Evolutionary conservation across 2,113 vertebrate genomes (phyloP).

Genomic region (Dermatemys mawii): DNA sequence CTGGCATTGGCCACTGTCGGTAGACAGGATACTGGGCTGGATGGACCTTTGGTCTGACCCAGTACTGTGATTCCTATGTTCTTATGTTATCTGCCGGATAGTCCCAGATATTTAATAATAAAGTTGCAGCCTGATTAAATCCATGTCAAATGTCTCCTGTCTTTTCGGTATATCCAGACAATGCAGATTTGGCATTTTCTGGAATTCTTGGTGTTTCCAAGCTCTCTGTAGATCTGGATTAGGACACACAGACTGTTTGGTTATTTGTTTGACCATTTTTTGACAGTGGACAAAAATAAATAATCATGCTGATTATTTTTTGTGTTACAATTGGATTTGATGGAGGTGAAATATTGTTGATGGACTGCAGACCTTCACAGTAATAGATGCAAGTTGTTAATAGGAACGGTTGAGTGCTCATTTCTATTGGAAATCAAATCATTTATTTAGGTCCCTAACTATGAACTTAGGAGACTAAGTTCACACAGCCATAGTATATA

Average conservation of each 20-base stretch:
- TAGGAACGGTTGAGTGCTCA: not conserved
- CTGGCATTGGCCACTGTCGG: no score
- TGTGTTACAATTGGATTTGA: not conserved
- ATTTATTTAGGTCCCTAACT: not conserved
- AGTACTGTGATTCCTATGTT: no score
- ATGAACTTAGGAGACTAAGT: not conserved
- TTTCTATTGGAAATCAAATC: not conserved
- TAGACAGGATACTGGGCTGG: no score
- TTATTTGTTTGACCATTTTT: not conserved
- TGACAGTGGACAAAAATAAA: not conserved
- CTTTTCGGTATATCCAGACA: not conserved
- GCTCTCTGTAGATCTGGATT: not conserved
- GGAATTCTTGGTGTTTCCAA: not conserved
- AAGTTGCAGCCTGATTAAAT: no score
- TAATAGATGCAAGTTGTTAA: not conserved
- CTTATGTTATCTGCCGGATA: no score
- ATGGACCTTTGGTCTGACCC: no score
- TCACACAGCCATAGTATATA: not conserved
- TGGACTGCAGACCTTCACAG: not conserved
- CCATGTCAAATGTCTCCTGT: no score
- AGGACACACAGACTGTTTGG: not conserved
- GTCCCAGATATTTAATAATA: no score
- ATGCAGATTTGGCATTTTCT: not conserved
- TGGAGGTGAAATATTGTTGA: not conserved
- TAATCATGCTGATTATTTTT: not conserved